Conservation (phyloP, 2,888 invertebrate species). For the Amaurobius ferox region DNA sequence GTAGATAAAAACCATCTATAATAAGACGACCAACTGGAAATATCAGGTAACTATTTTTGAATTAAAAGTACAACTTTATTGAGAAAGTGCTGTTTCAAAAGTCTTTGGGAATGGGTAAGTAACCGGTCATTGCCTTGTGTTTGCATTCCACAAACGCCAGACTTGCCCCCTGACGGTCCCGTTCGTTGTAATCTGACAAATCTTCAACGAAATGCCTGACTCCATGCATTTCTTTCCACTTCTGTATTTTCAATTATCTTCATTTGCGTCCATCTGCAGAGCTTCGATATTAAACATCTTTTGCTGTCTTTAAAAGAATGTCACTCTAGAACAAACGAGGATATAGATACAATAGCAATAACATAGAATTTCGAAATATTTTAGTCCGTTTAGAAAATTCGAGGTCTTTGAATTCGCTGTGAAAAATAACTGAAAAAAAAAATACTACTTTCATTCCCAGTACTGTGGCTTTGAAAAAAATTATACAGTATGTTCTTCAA, state of each 20-base stretch:
- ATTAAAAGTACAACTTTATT: too few species aligned
- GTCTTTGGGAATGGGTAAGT: too few species aligned
- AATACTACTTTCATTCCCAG: background rate
- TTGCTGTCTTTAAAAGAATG: constrained; percentile 54
- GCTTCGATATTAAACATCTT: constrained; percentile 49
- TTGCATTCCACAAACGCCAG: background rate
- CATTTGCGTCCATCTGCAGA: constrained; percentile 69
- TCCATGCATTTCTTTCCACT: background rate
- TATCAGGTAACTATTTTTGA: too few species aligned
- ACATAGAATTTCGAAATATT: constrained; percentile 47
- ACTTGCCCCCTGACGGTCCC: background rate
- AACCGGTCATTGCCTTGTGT: too few species aligned
- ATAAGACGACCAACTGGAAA: too few species aligned
- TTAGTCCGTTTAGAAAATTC: constrained; percentile 37
- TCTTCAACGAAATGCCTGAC: background rate
- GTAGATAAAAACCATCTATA: too few species aligned
- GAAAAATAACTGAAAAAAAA: background rate
- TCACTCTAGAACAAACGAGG: constrained; percentile 36
- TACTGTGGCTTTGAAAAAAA: too few species aligned
- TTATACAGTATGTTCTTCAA: too few species aligned
- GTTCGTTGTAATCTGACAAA: background rate
- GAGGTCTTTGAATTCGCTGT: constrained; percentile 24
- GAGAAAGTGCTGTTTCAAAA: too few species aligned
- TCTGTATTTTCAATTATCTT: constrained; percentile 18
- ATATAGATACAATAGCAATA: constrained; percentile 53